Base-by-base conservation (phyloP, 2,113 vertebrate genomes). In the Acanthochromis polyacanthus region DNA sequence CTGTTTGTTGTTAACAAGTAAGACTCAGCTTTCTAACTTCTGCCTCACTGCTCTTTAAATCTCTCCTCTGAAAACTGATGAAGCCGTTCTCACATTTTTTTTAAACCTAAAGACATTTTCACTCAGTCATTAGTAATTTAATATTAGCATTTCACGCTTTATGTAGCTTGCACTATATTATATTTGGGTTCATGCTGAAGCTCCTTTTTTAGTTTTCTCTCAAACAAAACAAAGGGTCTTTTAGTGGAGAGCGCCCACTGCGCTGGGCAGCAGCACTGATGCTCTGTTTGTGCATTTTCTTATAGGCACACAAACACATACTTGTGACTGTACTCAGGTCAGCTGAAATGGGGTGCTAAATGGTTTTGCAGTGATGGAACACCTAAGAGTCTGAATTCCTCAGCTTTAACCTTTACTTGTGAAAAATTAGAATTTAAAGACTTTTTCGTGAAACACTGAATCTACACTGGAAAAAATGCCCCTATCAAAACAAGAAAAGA, bases 181-280 rank as follows among this genome's bases (percentile, higher is more conserved):
- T n/a, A n/a, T n/a, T n/a, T n/a, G n/a, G n/a, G n/a, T n/a, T n/a
- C 88, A 84, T 85, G 82, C 87, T 82, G 84, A 82, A 89, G 73
- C 82, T 87, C 70, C 61, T 81, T 86, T 85, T 78, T 78, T 72
- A 76, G 51, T 59, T 84, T 83, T 76, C 61, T 78, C 68, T 80
- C 16, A 4, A 51, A 50, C 73, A 43, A 89, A 84, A 91, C 90
- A 92, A 92, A 89, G 83, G 79, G 55, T 80, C 90, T 89, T 92
- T 92, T 51, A 90, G 81, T 75, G 69, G 71, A 74, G 59, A 73
- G 87, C 56, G 10, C 86, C 90, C 87, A 86, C 87, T 79, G 82
- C 51, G n/a, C 81, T 25, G 68, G 84, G 80, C 89, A 82, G 76
- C 75, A 71, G 82, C 76, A 71, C 85, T 84, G 84, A 78, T 68